Evolutionary conservation across 2,888 invertebrate genomes (phyloP), one percentile per base, ranked within the genome.

Genomic region (Rhagonycha lutea): DNA sequence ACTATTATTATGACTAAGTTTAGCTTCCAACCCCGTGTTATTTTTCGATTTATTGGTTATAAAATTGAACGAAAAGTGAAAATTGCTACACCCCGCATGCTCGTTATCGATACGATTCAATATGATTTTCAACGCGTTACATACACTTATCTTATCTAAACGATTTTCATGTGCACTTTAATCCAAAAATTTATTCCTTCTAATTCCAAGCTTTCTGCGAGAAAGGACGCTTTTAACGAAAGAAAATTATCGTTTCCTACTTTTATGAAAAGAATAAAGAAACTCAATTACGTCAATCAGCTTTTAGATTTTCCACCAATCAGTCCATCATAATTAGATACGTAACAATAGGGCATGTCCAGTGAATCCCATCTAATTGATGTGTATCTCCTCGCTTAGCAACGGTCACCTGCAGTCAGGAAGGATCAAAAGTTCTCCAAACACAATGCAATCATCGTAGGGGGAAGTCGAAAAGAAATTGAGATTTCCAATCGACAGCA

Each of bases 11-110:
- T 81, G 80, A 79, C 74, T 73, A 74, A 79, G 81, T 82, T 83
- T 82, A 82, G 80, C 82, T 81, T 82, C 80, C 79, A 76, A 79
- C 80, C 78, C 73, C 74, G 76, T 83, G 83, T 84, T 84, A 83
- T 84, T 84, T 84, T 84, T 84, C 84, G 83, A 84, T 84, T 83
- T 84, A 83, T 82, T 70, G 80, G 80, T 79, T 79, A 80, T 81
- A 81, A 80, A 71, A 81, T 77, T 75, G 69, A 67, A 71, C 74
- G 68, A 60, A 70, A 75, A 78, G 18, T 72, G 70, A 72, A 28
- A 32, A 70, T 14, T 71, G 70, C 32, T 29, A 68, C 68, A 60
- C 47, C 47, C n/a, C 76, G 72, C 68, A 72, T 78, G 79, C 76
- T 62, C 61, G 72, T 73, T 77, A 78, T 75, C 75, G 77, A 78